phyloP scores from a whole-genome alignment of 2,888 invertebrate species.

The Subacronicta megacephala region DNA sequence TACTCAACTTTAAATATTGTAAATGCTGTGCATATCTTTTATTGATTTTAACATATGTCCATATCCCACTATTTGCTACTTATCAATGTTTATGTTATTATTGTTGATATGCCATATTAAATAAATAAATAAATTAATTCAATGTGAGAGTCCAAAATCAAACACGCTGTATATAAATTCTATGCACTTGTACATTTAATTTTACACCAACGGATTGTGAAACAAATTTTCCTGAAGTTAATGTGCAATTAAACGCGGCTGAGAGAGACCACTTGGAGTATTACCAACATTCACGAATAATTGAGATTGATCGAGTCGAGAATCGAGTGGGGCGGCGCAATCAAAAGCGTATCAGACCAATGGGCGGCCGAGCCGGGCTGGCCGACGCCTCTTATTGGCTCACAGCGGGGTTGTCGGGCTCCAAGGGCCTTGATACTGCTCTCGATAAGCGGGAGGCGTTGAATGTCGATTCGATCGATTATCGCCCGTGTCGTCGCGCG shows the following conservation, averaged over 20 bases:
- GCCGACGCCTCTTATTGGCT: constrained; percentile 77
- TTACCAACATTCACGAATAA: constrained; percentile 77
- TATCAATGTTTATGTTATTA: no score
- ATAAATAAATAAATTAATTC: no score
- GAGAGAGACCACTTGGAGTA: constrained; percentile 69
- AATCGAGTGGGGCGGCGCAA: constrained; percentile 87
- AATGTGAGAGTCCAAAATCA: neutral
- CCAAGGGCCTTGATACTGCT: constrained; percentile 85
- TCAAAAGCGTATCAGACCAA: constrained; percentile 88
- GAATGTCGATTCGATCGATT: constrained; percentile 84
- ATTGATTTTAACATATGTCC: no score
- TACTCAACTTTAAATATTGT: no score
- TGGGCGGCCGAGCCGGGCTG: constrained; percentile 70
- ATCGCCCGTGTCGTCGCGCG: constrained; percentile 71
- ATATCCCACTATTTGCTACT: no score
- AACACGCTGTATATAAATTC: constrained; percentile 5
- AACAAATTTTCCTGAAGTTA: constrained; percentile 46
- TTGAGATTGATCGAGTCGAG: constrained; percentile 87
- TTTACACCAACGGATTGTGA: constrained; percentile 27
- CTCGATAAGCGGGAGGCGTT: constrained; percentile 87
- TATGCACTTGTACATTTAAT: constrained; percentile 12
- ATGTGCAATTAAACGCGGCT: constrained; percentile 66
- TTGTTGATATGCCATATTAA: no score
- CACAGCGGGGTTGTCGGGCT: constrained; percentile 78
- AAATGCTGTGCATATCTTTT: no score